Percentiles rank a stretch among this genome's conserved stretches.
These are phyloP conservation scores for Apomyelois bistriatella DNA, from an alignment of 2,888 invertebrate genomes.

Conservation along the genomic window DNA sequence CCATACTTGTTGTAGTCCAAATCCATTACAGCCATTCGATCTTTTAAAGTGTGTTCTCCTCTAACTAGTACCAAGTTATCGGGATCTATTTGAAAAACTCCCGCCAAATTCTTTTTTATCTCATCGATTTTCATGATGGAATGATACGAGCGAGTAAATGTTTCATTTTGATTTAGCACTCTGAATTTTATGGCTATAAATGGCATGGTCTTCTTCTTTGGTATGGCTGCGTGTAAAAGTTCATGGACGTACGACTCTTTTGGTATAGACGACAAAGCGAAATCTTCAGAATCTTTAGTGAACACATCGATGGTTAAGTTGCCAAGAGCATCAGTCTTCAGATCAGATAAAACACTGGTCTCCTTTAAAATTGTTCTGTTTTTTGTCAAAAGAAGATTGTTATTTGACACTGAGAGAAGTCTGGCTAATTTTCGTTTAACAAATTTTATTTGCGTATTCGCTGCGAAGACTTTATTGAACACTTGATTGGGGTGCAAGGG, in stretches of 20 bases:
- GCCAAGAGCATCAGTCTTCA: slow-evolving; percentile 61
- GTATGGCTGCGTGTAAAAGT: slow-evolving; percentile 54
- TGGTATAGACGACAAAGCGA: slow-evolving; percentile 59
- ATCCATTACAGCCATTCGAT: slow-evolving; percentile 62
- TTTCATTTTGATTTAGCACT: slow-evolving; percentile 56
- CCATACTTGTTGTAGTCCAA: slow-evolving; percentile 73
- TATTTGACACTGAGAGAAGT: slow-evolving; percentile 57
- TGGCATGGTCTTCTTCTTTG: slow-evolving; percentile 63
- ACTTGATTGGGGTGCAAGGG: slow-evolving; percentile 58
- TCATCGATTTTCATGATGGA: slow-evolving; percentile 76
- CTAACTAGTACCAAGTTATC: slow-evolving; percentile 72
- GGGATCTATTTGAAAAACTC: slow-evolving; percentile 77
- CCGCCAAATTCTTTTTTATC: slow-evolving; percentile 80
- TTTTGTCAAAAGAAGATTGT: slow-evolving; percentile 60
- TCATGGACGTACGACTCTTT: slow-evolving; percentile 68
- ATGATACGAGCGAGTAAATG: slow-evolving; percentile 77
- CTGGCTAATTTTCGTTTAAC: slow-evolving; percentile 68
- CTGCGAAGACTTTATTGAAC: slow-evolving; percentile 69
- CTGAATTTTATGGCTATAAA: slow-evolving; percentile 71
- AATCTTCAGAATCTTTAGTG: slow-evolving; percentile 64
- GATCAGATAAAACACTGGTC: slow-evolving; percentile 50
- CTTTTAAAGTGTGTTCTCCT: slow-evolving; percentile 58
- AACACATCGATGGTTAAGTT: slow-evolving; percentile 66
- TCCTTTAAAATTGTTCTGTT: slow-evolving; percentile 69
- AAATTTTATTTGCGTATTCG: slow-evolving; percentile 60